Conservation (phyloP, 2,797 vertebrate genomes). For the Rhadinocentrus ornatus region DNA sequence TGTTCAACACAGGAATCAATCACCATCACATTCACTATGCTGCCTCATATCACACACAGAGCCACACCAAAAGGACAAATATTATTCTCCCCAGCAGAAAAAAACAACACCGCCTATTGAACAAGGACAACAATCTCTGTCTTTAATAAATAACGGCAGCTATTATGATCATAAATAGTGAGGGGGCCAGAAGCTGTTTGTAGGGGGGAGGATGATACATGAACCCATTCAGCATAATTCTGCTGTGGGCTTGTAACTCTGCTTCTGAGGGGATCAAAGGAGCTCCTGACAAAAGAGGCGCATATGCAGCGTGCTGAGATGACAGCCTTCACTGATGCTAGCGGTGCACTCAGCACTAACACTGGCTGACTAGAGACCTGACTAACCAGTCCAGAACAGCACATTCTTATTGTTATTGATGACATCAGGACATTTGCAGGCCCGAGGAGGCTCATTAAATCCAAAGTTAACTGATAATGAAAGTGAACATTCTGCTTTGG, state of each 20-base stretch:
- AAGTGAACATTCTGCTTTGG: slow-evolving; percentile 49
- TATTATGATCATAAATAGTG: slow-evolving; percentile 75
- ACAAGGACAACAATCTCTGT: slow-evolving; percentile 70
- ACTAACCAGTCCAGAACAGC: slow-evolving; percentile 69
- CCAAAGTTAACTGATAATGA: slow-evolving; percentile 60
- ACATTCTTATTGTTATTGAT: slow-evolving; percentile 73
- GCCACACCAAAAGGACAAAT: slow-evolving; percentile 62
- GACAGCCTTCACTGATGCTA: slow-evolving; percentile 68
- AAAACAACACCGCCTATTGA: slow-evolving; percentile 71
- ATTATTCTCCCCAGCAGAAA: slow-evolving; percentile 65
- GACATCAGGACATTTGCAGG: slow-evolving; percentile 62
- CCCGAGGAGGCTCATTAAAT: slow-evolving; percentile 70
- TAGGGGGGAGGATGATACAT: slow-evolving; percentile 67
- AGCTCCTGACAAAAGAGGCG: slow-evolving; percentile 74
- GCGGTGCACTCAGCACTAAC: slow-evolving; percentile 74
- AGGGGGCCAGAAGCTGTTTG: slow-evolving; percentile 63
- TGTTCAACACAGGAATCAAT: slow-evolving; percentile 70
- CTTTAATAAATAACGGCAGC: slow-evolving; percentile 74
- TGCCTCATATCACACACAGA: slow-evolving; percentile 52
- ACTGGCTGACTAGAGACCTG: slow-evolving; percentile 64
- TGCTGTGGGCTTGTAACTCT: slow-evolving; percentile 71
- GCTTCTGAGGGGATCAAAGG: slow-evolving; percentile 71
- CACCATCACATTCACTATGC: slow-evolving; percentile 63
- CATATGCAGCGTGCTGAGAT: slow-evolving; percentile 73
- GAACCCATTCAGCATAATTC: slow-evolving; percentile 77